Base-by-base conservation (phyloP, 2,888 invertebrate genomes). In the Heteropelma amictum region DNA sequence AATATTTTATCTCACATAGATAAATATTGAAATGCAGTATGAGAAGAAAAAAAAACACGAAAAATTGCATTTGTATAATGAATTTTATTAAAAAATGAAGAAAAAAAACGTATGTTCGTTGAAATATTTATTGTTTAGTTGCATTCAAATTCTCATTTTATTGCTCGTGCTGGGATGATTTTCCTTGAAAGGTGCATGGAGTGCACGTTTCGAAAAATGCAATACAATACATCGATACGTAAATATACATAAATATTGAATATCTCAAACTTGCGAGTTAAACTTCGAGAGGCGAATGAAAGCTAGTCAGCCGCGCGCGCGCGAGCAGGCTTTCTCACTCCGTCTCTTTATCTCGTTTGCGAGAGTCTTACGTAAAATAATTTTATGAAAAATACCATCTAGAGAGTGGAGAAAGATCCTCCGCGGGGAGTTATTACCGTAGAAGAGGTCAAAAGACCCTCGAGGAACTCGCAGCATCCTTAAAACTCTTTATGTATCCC, bases 391-490 rank as follows among this genome's bases (percentile, higher is more conserved):
- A 51, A 68, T 63, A 47, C 68, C 35, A 68, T 68, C 61, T 45
- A 47, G 42, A 60, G 63, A 64, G 38, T n/a, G 17, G 40, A 51
- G 51, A 23, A 10, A 5, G 2, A 19, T 47, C 49, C 61, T 45
- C 42, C 21, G 30, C n/a, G 38, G 56, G 63, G 63, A 63, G 63
- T 63, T 61, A 61, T 63, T 71, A 54, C 60, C 19, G 54, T 38
- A 51, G 51, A 61, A 54, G 72, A 67, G 72, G 72, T 72, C 67
- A 72, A 67, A 72, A 60, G 65, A 72, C 67, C 49, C 47, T n/a
- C 63, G 56, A 19, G 12, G 26, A 38, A 28, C 10, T 64, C 40
- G 38, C 38, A 38, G n/a, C 28, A 38, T 38, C 12, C 40, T 51
- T 10, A 35, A 35, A 49, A 17, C 1, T 33, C 12, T 33, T 19